Evolutionary conservation across 2,888 invertebrate genomes (phyloP).

Genomic region (Trichacis sp.): DNA sequence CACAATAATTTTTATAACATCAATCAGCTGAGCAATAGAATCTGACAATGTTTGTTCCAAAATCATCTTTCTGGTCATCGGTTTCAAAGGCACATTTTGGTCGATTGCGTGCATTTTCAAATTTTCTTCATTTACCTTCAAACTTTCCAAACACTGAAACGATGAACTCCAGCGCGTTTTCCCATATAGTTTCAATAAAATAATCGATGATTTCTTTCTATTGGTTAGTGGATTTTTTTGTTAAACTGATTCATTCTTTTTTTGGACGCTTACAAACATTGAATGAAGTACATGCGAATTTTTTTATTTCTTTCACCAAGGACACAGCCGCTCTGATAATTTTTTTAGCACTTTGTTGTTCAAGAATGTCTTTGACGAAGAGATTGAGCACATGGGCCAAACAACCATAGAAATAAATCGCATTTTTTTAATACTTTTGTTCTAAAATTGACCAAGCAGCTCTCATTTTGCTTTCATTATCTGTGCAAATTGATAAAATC

Average conservation of each 20-base stretch:
- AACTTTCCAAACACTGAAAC: background rate
- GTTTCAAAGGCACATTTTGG: background rate
- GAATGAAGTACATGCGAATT: conserved; percentile 41
- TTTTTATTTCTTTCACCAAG: conserved; percentile 47
- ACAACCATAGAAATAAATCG: conserved; percentile 7
- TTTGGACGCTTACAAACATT: conserved; percentile 38
- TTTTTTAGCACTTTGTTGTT: conserved; percentile 22
- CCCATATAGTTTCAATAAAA: background rate
- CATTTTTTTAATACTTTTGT: conserved; percentile 5
- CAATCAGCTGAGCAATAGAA: background rate
- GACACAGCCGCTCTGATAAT: conserved; percentile 38
- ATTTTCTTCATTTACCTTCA: background rate
- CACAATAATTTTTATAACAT: background rate
- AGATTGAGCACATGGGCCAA: conserved; percentile 16
- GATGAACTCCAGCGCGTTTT: background rate
- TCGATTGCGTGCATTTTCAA: background rate
- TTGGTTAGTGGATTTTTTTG: background rate
- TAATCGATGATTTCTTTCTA: conserved; percentile 7
- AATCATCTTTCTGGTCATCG: background rate
- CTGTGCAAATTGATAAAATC: conserved; percentile 9
- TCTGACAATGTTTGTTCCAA: background rate
- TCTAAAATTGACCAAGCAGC: conserved; percentile 10
- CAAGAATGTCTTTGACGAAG: conserved; percentile 45
- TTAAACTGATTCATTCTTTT: conserved; percentile 12
- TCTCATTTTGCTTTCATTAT: conserved; percentile 10